Evolutionary conservation across 2,888 invertebrate genomes (phyloP).

Genomic region (Sphaeridia pumilis): DNA sequence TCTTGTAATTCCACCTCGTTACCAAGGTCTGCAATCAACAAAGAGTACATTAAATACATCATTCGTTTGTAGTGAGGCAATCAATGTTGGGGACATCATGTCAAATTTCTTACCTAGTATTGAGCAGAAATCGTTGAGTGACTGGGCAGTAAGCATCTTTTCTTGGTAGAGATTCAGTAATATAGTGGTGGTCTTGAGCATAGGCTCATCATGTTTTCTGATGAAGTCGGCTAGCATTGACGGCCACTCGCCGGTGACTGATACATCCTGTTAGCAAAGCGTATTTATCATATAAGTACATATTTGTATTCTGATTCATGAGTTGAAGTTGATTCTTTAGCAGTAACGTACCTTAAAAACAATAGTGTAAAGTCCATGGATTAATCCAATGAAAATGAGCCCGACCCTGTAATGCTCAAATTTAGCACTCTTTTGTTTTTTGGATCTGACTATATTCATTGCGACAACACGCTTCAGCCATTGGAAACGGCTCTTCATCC

Average conservation of each 20-base stretch:
- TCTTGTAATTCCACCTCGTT: conserved; percentile 24
- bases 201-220: conserved; percentile 80
- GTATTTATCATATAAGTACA: too few species aligned
- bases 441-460: conserved; percentile 59
- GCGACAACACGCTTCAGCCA: conserved; percentile 66
- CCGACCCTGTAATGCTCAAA: conserved; percentile 35
- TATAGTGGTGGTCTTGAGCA: conserved; percentile 76
- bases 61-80: neutral
- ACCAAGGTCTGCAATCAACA: conserved; percentile 20
- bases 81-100: neutral
- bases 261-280: conserved; percentile 39
- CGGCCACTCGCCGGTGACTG: conserved; percentile 73
- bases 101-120: conserved; percentile 52
- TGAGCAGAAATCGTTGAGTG: conserved; percentile 86
- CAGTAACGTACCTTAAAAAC: conserved; percentile 63
- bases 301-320: neutral
- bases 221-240: conserved; percentile 80
- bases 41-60: neutral
- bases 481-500: conserved; percentile 57
- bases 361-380: conserved; percentile 70
- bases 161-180: conserved; percentile 71
- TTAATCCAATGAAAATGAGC: conserved; percentile 69
- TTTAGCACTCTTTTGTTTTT: conserved; percentile 45
- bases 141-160: conserved; percentile 77
- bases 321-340: neutral